Percentiles rank a stretch among this genome's conserved stretches.
Conservation (phyloP, 2,888 invertebrate genomes). For the Sympetrum striolatum region DNA sequence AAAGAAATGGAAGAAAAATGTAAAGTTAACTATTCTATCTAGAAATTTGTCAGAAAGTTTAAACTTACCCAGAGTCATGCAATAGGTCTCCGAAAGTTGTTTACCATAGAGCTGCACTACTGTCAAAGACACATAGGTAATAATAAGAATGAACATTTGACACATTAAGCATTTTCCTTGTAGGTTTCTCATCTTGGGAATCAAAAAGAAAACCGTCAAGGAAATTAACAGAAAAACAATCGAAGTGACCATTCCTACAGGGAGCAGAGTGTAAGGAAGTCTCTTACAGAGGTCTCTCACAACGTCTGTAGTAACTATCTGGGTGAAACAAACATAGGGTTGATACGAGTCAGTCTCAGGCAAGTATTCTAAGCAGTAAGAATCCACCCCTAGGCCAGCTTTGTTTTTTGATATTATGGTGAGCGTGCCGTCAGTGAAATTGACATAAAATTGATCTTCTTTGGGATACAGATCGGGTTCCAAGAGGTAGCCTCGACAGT, state of each 20-base stretch:
- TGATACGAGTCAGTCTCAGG: background rate
- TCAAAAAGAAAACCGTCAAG: slow-evolving; percentile 73
- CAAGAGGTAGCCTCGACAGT: slow-evolving; percentile 1
- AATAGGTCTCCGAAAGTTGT: slow-evolving; percentile 55
- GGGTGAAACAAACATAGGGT: background rate
- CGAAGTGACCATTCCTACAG: slow-evolving; percentile 70
- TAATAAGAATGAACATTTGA: slow-evolving; percentile 72
- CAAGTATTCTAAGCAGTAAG: background rate
- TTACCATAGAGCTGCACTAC: slow-evolving; percentile 63
- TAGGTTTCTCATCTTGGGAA: slow-evolving; percentile 75
- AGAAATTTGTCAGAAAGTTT: too few species aligned
- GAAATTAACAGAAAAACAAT: slow-evolving; percentile 76
- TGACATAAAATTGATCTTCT: background rate
- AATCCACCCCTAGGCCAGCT: background rate
- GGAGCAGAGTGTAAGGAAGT: background rate
- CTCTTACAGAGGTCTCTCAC: background rate
- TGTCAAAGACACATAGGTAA: slow-evolving; percentile 70
- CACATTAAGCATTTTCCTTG: slow-evolving; percentile 81
- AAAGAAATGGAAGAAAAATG: background rate
- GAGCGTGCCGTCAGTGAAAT: background rate
- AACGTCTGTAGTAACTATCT: background rate
- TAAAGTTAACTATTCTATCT: background rate
- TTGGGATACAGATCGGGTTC: background rate
- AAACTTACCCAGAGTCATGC: slow-evolving; percentile 56
- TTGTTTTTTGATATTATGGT: background rate